These are phyloP conservation scores for Acronicta aceris DNA, from an alignment of 2,888 invertebrate species.

Conservation along the genomic window DNA sequence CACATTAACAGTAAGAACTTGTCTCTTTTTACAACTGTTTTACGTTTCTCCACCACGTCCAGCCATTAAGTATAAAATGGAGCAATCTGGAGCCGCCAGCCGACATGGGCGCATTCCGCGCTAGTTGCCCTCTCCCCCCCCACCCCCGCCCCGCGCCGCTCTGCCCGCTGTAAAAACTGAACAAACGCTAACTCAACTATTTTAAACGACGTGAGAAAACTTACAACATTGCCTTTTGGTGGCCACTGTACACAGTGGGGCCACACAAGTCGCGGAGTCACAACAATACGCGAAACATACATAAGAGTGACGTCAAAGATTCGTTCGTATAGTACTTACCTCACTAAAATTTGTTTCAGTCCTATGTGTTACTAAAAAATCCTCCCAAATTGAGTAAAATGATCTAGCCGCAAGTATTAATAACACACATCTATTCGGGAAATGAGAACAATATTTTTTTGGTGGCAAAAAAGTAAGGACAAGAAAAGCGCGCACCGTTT, in stretches of 20 bases:
- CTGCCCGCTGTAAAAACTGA: constrained; percentile 29
- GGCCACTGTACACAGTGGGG: constrained; percentile 8
- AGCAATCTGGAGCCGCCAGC: constrained; percentile 5
- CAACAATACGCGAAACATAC: background rate
- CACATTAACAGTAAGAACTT: constrained; percentile 1
- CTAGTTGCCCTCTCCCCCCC: background rate
- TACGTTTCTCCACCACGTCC: constrained; percentile 9
- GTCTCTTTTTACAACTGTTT: constrained; percentile 9
- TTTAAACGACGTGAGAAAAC: constrained; percentile 44
- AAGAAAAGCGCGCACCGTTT: constrained; percentile 29
- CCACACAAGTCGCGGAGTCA: background rate
- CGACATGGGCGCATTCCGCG: constrained; percentile 12
- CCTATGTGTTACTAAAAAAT: background rate
- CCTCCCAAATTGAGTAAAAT: constrained; percentile 21
- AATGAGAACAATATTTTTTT: constrained; percentile 27
- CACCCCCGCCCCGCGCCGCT: too few relatives aligned
- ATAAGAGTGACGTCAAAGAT: too few relatives aligned
- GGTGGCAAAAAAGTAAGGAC: constrained; percentile 14
- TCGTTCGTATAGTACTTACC: too few relatives aligned
- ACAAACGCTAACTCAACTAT: constrained; percentile 39
- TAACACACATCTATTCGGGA: constrained; percentile 20
- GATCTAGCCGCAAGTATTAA: constrained; percentile 2
- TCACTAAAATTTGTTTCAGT: too few relatives aligned
- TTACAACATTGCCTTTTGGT: constrained; percentile 49
- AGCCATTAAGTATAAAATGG: constrained; percentile 3